phyloP scores from a whole-genome alignment of 2,888 invertebrate species.

The Aphodius granarius region DNA sequence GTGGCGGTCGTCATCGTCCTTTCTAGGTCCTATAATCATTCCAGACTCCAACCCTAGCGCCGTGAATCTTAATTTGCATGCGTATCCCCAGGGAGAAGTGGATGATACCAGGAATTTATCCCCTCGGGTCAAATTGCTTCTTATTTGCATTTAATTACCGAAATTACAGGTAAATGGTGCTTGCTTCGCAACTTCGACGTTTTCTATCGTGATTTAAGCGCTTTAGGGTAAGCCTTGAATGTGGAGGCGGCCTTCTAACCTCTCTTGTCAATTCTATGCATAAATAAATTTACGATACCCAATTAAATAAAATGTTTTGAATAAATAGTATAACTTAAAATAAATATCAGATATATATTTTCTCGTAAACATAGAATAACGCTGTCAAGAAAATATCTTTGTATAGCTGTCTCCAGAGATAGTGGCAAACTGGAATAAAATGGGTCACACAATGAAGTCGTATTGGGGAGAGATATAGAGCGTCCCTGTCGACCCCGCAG shows the following conservation, averaged over 20 bases:
- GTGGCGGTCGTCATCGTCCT: neutral
- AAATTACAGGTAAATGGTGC: neutral
- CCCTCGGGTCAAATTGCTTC: neutral
- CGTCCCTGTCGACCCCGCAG: neutral
- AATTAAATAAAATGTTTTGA: too few relatives aligned
- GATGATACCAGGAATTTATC: neutral
- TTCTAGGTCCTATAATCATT: neutral
- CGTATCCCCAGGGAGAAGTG: neutral
- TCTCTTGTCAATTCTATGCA: too few relatives aligned
- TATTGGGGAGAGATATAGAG: neutral
- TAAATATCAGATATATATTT: too few relatives aligned
- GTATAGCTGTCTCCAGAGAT: too few relatives aligned
- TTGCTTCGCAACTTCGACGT: neutral
- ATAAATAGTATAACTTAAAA: too few relatives aligned
- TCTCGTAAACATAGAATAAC: too few relatives aligned
- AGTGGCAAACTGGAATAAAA: too few relatives aligned
- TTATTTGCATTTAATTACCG: neutral
- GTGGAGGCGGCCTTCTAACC: neutral
- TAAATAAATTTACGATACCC: too few relatives aligned
- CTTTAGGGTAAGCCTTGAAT: neutral
- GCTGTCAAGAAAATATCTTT: too few relatives aligned
- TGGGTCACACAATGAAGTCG: neutral
- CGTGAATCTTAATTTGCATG: neutral
- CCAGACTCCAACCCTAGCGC: neutral
- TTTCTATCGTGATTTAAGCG: neutral